Base-by-base conservation (phyloP, 1,140 invertebrate genomes). In the Zaprionus lachaisei region DNA sequence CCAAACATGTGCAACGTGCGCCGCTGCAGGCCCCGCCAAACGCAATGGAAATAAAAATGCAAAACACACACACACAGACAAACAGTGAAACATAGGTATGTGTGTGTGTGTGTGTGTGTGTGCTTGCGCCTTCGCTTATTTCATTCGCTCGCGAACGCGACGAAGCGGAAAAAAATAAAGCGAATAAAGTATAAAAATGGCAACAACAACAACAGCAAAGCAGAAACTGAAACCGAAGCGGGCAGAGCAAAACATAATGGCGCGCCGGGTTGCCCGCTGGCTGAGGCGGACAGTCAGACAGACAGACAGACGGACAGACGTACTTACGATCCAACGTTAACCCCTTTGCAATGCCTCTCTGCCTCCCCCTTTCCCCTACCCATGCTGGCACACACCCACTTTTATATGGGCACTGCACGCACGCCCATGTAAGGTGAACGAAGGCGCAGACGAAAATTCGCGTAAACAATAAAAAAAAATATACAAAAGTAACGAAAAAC, bases 131-230 rank as follows among this genome's bases (percentile, higher is more conserved):
- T 68, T 85, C 82, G 86, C 85, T 77, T 57, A 90, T 90, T 90
- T 90, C 85, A 90, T 90, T 90, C 85, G 85, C 81, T 90, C 86
- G 79, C 81, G 64, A 65, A 90, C 57, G 85, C 85, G 86, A 80
- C 86, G 86, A 82, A 90, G 85, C 85, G 85, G 86, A 90, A 90
- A 90, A 90, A 91, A 90, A 90, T 89, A 90, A 89, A 90, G 85
- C 85, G 85, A 89, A 89, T 90, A 90, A 89, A 90, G 90, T 89
- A 89, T 90, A 90, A 84, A 89, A 84, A 89, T 89, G 84, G 79
- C 85, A 85, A 85, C 72, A 90, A 85, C 84, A 90, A 90, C 84
- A 90, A 80, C 72, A 77, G 80, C 61, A 80, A 82, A 62, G 68
- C 63, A 73, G 58, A 73, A 74, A 78, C 72, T 78, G 75, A 74